Percentiles rank a stretch among this genome's conserved stretches.
These are phyloP conservation scores for Eudasyphora cyanicolor DNA, from an alignment of 2,888 invertebrate species.

Conservation along the genomic window DNA sequence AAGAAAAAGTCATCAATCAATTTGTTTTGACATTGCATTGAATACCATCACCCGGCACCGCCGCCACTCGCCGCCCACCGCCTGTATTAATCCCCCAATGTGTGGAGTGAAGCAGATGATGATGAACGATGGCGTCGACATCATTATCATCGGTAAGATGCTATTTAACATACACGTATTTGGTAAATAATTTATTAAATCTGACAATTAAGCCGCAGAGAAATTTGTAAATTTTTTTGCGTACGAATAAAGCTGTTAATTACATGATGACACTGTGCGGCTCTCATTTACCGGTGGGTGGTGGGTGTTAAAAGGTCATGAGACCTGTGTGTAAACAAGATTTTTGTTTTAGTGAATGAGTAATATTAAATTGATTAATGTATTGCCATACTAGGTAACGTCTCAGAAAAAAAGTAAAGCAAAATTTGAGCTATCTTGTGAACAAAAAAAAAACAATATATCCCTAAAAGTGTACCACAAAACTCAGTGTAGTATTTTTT, in stretches of 20 bases:
- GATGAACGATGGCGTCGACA: neutral
- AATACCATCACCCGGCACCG: too few species aligned
- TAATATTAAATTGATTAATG: neutral
- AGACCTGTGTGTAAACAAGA: neutral
- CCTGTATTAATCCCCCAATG: too few species aligned
- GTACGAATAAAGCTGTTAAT: neutral
- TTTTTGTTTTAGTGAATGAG: neutral
- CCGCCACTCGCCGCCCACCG: too few species aligned
- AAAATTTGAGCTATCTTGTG: too few species aligned
- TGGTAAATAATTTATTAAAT: slow-evolving; percentile 51
- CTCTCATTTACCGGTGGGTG: too few species aligned
- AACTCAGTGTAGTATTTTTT: too few species aligned
- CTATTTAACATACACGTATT: slow-evolving; percentile 35
- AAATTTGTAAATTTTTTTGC: neutral
- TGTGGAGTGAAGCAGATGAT: slow-evolving; percentile 43
- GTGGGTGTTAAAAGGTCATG: neutral
- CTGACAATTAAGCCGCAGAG: slow-evolving; percentile 32
- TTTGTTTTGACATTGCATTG: slow-evolving; percentile 53
- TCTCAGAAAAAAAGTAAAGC: too few species aligned
- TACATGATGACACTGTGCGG: neutral
- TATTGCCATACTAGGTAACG: too few species aligned
- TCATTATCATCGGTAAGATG: slow-evolving; percentile 7
- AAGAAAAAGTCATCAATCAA: slow-evolving; percentile 58
- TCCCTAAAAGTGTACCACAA: too few species aligned
- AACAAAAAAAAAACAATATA: too few species aligned